phyloP scores from a whole-genome alignment of 2,797 vertebrate species.

The Gymnothorax reevesii region DNA sequence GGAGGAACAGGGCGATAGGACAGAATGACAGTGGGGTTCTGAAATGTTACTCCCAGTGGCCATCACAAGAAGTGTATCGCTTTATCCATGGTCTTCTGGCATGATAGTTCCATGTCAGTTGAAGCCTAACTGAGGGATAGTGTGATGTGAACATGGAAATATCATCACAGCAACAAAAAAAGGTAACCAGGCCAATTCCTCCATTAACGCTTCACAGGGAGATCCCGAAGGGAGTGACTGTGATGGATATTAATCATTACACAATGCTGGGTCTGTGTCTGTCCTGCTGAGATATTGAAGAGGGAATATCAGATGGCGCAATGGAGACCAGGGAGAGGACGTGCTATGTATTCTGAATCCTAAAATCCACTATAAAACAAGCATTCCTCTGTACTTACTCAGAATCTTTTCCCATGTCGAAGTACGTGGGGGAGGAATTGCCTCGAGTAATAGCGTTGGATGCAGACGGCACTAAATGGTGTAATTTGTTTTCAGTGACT shows the following conservation, averaged over 20 bases:
- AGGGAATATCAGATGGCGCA: background rate
- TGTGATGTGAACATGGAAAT: background rate
- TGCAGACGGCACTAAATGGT: background rate
- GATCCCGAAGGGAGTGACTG: background rate
- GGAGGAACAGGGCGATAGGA: background rate
- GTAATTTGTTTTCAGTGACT: background rate
- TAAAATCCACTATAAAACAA: conserved; percentile 7
- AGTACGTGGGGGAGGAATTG: background rate
- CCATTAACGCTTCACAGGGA: background rate
- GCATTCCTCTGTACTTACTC: conserved; percentile 19
- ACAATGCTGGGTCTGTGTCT: background rate
- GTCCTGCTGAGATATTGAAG: background rate
- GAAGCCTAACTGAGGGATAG: background rate
- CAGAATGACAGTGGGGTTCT: background rate
- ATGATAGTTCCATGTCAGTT: background rate
- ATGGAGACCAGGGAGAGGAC: background rate
- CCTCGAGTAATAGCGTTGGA: background rate
- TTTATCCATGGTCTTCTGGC: background rate
- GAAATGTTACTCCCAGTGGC: background rate
- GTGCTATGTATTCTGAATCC: background rate
- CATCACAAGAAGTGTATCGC: background rate
- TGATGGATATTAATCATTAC: background rate
- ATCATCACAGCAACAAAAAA: background rate
- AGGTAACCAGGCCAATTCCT: background rate
- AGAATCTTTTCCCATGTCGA: background rate